Conservation (phyloP, 2,113 vertebrate species). For the Colaptes auratus region DNA sequence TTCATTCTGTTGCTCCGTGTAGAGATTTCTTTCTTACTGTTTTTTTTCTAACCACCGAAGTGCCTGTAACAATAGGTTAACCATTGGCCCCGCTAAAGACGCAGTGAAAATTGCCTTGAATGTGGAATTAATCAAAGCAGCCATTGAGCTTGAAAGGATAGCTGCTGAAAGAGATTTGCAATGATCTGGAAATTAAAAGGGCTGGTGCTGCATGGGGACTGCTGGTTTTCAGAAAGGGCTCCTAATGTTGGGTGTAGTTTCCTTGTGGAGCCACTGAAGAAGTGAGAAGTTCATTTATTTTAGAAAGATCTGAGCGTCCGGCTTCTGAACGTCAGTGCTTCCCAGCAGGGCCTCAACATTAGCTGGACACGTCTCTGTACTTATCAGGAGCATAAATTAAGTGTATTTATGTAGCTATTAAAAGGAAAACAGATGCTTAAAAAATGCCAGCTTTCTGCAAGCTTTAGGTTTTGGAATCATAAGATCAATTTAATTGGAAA, state of each 20-base stretch:
- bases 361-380: background rate
- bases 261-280: background rate
- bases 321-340: background rate
- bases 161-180: slow-evolving; percentile 14
- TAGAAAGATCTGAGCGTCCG: background rate
- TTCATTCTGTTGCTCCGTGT: background rate
- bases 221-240: background rate
- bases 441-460: background rate
- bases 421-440: background rate
- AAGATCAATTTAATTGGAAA: no score
- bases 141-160: background rate
- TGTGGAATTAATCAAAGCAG: slow-evolving; percentile 43
- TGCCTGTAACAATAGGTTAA: background rate
- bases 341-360: background rate
- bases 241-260: background rate
- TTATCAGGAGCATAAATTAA: background rate
- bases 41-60: background rate
- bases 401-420: background rate
- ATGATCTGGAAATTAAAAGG: slow-evolving; percentile 8
- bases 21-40: background rate
- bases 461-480: background rate
- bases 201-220: background rate
- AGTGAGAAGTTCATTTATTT: background rate
- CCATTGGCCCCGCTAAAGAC: background rate
- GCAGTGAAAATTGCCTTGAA: background rate